phyloP scores from a whole-genome alignment of 2,113 vertebrate genomes.

The Pachycephala philippinensis region DNA sequence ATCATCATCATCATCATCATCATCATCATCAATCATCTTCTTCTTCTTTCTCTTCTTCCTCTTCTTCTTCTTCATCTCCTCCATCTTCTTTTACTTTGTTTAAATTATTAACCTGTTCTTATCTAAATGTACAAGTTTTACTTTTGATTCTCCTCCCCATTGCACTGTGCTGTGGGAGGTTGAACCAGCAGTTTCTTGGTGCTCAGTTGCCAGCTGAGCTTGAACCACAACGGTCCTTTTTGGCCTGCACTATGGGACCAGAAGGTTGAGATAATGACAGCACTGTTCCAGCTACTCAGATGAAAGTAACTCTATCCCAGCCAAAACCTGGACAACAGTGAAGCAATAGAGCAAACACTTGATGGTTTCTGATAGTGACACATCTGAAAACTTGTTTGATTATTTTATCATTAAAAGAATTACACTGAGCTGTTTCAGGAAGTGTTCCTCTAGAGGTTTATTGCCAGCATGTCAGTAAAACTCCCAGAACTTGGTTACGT shows the following conservation, averaged over 20 bases:
- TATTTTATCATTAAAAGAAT: not conserved
- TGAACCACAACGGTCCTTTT: not conserved
- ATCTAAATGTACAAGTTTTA: not conserved
- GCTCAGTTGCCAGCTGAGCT: not conserved
- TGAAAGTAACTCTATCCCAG: not conserved
- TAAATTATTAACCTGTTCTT: not conserved
- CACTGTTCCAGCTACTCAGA: not conserved
- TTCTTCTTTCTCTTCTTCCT: not conserved
- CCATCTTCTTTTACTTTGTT: not conserved
- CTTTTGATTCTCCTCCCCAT: not conserved
- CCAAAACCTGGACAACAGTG: not conserved
- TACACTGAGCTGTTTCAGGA: not conserved
- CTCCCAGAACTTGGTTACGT: not conserved
- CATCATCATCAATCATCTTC: not conserved
- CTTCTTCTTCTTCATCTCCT: too few species aligned
- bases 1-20: not conserved
- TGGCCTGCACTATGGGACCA: fast-evolving
- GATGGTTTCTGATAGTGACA: not conserved
- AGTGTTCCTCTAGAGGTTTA: not conserved
- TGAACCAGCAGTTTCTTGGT: not conserved
- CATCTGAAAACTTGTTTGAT: not conserved
- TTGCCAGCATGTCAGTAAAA: not conserved
- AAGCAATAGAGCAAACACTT: not conserved
- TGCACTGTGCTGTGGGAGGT: not conserved
- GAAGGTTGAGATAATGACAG: not conserved